Base-by-base conservation (phyloP, 2,113 vertebrate species). In the Vombatus ursinus region DNA sequence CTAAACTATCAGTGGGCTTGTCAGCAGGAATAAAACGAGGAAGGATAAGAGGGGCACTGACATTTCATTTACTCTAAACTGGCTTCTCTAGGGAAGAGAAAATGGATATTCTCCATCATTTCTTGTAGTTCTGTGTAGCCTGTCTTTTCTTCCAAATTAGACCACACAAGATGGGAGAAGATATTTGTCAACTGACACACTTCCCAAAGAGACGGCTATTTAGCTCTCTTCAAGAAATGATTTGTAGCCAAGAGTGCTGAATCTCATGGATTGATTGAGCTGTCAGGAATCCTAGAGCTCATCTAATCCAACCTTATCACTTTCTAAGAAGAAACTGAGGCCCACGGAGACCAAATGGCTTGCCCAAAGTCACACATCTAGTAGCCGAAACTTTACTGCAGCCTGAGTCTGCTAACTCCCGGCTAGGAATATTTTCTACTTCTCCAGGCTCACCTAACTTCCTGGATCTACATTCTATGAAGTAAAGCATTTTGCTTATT, bases 141-240 rank as follows among this genome's bases (percentile, higher is more conserved):
- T 44, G 2, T 47, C 54, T 53, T 96, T 96, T 90, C 52, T 96
- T 48, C 28, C 54, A 92, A 91, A 49, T 16, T 44, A 44, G n/a
- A 2, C n/a, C 52, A 93, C 37, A 90, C 89, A 26, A 95, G 48
- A 93, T 92, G 1, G 47, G 93, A 91, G n/a, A 44, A 84, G 16
- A 44, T 44, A 84, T 89, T 61, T 90, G 24, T 49, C 52, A 48
- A 92, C 51, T 91, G 90, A 49, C 3, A 5, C 5, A 50, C 94
- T 97, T 96, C 91, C 2, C 94, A 54, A 51, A 44, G 49, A 26
- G 96, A 93, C 89, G 50, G 97, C 44, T 53, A 91, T 28, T 91
- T 89, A 92, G 47, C 52, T 93, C 89, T 94, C 96, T 96, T 91
- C 10, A 93, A 91, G 47, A 93, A 96, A 95, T 23, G 16, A 95